Conservation (phyloP, 2,797 vertebrate genomes). For the Paedocypris micromegethes region DNA sequence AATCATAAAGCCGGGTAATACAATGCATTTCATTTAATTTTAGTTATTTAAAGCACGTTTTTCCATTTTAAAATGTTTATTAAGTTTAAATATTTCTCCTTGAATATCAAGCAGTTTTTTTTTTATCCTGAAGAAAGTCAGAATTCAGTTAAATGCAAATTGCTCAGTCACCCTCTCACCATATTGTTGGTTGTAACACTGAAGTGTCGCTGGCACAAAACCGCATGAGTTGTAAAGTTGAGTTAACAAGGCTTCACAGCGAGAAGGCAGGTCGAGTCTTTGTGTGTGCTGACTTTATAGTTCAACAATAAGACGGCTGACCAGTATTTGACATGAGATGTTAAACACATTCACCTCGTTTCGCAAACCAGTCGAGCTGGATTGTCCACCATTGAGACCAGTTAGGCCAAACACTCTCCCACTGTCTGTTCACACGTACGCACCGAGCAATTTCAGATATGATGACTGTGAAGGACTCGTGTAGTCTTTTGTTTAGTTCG, state of each 20-base stretch:
- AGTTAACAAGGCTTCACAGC: not conserved
- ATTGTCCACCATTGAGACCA: not conserved
- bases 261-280: not conserved
- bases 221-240: not conserved
- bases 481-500: conserved; percentile 16
- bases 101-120: not conserved
- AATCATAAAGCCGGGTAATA: too few relatives aligned
- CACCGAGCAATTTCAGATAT: conserved; percentile 13
- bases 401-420: not conserved
- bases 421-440: not conserved
- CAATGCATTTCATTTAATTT: too few relatives aligned
- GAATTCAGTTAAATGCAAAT: not conserved
- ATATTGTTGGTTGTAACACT: conserved; percentile 21
- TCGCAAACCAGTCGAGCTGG: conserved; percentile 22
- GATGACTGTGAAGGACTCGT: conserved; percentile 21
- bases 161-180: not conserved
- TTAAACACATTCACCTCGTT: not conserved
- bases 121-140: not conserved
- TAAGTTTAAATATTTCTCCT: not conserved
- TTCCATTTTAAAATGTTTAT: too few relatives aligned
- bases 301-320: conserved; percentile 13
- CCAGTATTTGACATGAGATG: not conserved
- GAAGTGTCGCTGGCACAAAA: not conserved
- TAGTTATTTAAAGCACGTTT: too few relatives aligned
- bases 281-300: conserved; percentile 4